These are phyloP conservation scores for Epinephelus coioides DNA, from an alignment of 2,797 vertebrate genomes.

Conservation along the genomic window DNA sequence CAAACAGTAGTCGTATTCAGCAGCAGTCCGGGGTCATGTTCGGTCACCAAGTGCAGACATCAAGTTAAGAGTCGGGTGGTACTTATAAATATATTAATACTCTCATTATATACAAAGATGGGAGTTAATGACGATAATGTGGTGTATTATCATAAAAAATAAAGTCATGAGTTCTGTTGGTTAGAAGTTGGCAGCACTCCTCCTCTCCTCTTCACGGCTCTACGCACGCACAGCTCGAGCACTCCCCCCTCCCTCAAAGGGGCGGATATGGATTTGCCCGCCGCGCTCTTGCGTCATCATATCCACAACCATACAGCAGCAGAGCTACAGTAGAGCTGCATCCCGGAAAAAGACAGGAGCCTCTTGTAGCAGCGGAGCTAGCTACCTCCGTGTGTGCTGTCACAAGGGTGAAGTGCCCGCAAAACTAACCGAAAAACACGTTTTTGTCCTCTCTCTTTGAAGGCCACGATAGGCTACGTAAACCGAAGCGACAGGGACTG, in stretches of 20 bases:
- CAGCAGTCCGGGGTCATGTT: background rate
- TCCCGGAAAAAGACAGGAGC: slow-evolving; percentile 25
- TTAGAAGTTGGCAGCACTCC: background rate
- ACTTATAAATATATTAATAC: no score
- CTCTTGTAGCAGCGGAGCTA: background rate
- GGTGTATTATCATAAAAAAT: rapidly evolving
- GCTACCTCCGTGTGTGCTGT: slow-evolving; percentile 32
- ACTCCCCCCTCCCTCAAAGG: no score
- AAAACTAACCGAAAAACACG: background rate
- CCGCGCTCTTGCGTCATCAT: slow-evolving; percentile 12
- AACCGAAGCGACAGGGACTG: background rate
- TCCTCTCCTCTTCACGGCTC: no score
- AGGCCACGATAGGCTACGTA: background rate
- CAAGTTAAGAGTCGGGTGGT: no score
- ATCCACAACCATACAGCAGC: background rate
- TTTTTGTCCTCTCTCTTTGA: background rate
- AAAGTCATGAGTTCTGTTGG: background rate
- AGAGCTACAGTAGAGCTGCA: background rate
- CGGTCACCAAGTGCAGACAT: no score
- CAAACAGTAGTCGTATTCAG: background rate
- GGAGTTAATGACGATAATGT: background rate
- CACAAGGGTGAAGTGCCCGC: slow-evolving; percentile 23
- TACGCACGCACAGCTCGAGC: no score
- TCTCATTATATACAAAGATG: background rate
- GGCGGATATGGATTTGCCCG: slow-evolving; percentile 40